Percentiles rank a stretch among this genome's conserved stretches.
These are phyloP conservation scores for Astur gentilis DNA, from an alignment of 2,113 vertebrate species.

Conservation along the genomic window DNA sequence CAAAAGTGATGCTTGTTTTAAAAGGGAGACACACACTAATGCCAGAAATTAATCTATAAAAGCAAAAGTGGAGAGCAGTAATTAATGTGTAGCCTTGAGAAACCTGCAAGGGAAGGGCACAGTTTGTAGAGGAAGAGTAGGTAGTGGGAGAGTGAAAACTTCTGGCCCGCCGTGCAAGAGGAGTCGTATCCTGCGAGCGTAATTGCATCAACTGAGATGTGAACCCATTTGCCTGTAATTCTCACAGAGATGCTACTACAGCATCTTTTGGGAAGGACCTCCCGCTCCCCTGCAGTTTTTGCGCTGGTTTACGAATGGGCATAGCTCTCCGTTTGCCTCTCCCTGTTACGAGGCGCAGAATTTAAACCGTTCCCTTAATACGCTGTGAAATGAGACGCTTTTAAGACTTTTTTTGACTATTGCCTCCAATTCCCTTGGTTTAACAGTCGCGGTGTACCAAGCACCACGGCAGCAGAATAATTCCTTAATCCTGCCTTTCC, in stretches of 20 bases:
- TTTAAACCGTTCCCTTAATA: not conserved
- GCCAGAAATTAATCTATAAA: not conserved
- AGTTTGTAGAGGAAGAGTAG: not conserved
- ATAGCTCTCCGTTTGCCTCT: not conserved
- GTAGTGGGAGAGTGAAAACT: not conserved
- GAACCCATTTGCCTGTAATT: not conserved
- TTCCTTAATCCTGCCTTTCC: not conserved
- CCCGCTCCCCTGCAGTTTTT: not conserved
- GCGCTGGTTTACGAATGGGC: not conserved
- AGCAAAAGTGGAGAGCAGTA: not conserved
- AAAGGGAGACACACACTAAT: not conserved
- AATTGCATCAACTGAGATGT: not conserved
- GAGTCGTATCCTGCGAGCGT: not conserved
- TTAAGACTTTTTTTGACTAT: fast-evolving
- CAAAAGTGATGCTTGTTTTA: not conserved
- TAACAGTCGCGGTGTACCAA: not conserved
- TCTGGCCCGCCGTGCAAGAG: not conserved
- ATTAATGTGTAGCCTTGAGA: not conserved
- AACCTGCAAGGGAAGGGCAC: not conserved
- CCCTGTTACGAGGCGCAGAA: not conserved
- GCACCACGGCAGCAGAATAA: not conserved
- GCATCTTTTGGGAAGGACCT: not conserved
- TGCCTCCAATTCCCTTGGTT: not conserved
- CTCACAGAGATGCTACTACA: not conserved
- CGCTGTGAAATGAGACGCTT: fast-evolving